Percentiles rank a stretch among this genome's conserved stretches.
Conservation (phyloP, 1,140 invertebrate genomes). For the Temnothorax nylanderi region DNA sequence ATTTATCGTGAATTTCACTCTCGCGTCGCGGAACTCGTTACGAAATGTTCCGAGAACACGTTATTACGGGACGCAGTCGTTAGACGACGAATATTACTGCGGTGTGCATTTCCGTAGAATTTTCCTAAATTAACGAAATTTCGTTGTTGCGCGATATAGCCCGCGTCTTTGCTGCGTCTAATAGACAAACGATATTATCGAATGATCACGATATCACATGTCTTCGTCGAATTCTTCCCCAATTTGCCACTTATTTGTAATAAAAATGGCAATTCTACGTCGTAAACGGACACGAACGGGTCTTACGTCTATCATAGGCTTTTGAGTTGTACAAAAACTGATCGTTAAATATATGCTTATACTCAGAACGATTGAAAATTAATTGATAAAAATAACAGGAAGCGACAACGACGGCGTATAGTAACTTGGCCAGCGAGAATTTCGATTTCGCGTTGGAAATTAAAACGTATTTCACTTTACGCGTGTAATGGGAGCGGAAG, state of each 20-base stretch:
- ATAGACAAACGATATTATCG: slow-evolving; percentile 4
- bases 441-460: slow-evolving; percentile 10
- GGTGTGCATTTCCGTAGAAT: slow-evolving; percentile 30
- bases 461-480: slow-evolving; percentile 53
- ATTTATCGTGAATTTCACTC: slow-evolving; percentile 55
- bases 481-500: slow-evolving; percentile 19
- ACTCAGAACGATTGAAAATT: neutral
- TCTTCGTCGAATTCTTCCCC: slow-evolving; percentile 15
- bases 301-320: neutral
- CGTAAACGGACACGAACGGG: neutral
- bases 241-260: slow-evolving; percentile 17
- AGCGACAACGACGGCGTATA: neutral
- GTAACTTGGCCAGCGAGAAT: neutral
- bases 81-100: neutral
- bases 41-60: slow-evolving; percentile 60
- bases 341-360: neutral
- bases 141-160: neutral
- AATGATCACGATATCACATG: neutral
- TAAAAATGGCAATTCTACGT: neutral
- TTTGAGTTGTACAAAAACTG: neutral
- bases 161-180: neutral
- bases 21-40: slow-evolving; percentile 71
- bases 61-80: neutral
- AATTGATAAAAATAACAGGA: neutral
- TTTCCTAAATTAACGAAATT: slow-evolving; percentile 35